Evolutionary conservation across 1,140 invertebrate genomes (phyloP), one percentile per base, ranked within the genome.

Genomic region (Drosophila nebulosa): DNA sequence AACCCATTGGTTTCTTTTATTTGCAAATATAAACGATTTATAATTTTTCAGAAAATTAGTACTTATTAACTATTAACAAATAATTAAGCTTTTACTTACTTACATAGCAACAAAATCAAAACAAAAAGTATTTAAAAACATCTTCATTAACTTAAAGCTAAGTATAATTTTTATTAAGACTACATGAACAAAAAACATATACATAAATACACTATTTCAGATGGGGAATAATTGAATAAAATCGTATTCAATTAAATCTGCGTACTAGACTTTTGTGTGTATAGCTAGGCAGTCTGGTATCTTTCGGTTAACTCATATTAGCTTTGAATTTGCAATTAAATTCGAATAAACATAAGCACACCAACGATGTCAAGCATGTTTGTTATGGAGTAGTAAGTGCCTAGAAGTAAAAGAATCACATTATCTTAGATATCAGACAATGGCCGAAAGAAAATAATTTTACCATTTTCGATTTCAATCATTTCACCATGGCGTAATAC

Each of bases 381-480:
- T n/a, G 18, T 56, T 14, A 85, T 70, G 5, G 66, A 70, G 59
- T 67, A 85, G 4, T 53, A 50, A 0, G n/a, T 26, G 3, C 68
- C 83, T 90, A 18, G 4, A 77, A 69, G 9, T 32, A 12, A 24
- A 27, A 30, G 6, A 5, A 32, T 10, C 6, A 7, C 16, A 7
- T 24, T 7, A 5, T 21, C 6, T 7, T 0, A 26, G 0, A 2
- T 1, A 0, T 14, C 5, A 24, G 5, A n/a, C 14, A 30, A 27
- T n/a, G 7, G 4, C 2, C 0, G 10, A 10, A 26, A 39, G 27
- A 18, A 12, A 21, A 10, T 18, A 3, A n/a, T 7, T 26, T 53
- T 68, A 86, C 86, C 78, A 14, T 63, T 70, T 16, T 72, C 63
- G n/a, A 90, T 69, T 18, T 89, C 73, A 4, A 84, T 46, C 64